phyloP scores from a whole-genome alignment of 2,888 invertebrate genomes.

The Troides oblongomaculatus region DNA sequence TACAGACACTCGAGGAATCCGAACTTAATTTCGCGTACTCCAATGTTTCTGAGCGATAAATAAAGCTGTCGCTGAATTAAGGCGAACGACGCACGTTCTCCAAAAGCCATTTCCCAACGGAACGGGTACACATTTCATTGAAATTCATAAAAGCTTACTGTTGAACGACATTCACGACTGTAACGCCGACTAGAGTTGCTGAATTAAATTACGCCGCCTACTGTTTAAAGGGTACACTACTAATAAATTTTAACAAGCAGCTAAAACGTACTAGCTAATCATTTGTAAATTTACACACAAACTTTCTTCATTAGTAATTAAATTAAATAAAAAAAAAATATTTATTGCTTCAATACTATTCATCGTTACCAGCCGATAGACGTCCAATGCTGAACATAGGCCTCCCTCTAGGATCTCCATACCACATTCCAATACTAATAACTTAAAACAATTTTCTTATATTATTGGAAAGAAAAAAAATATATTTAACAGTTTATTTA shows the following conservation, averaged over 20 bases:
- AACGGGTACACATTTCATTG: constrained; percentile 36
- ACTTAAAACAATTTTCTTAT: too few species aligned
- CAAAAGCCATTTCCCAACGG: constrained; percentile 29
- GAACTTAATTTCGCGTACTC: constrained; percentile 35
- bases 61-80: constrained; percentile 33
- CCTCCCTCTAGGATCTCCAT: too few species aligned
- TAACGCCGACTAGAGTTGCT: constrained; percentile 17
- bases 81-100: constrained; percentile 31
- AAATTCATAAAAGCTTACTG: constrained; percentile 31
- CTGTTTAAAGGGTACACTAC: constrained; percentile 3
- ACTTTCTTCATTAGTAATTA: too few species aligned
- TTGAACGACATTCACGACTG: constrained; percentile 24
- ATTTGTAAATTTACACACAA: too few species aligned
- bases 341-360: too few species aligned
- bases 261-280: too few species aligned
- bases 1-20: constrained; percentile 31
- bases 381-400: too few species aligned
- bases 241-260: constrained; percentile 5
- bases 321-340: too few species aligned
- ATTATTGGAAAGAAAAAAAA: too few species aligned
- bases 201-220: constrained; percentile 19
- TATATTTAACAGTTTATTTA: too few species aligned
- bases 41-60: constrained; percentile 34
- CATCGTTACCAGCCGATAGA: too few species aligned
- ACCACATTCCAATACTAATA: too few species aligned